Percentiles rank a stretch among this genome's conserved stretches.
phyloP scores from a whole-genome alignment of 2,797 vertebrate genomes.

The Galagoides demidoff region DNA sequence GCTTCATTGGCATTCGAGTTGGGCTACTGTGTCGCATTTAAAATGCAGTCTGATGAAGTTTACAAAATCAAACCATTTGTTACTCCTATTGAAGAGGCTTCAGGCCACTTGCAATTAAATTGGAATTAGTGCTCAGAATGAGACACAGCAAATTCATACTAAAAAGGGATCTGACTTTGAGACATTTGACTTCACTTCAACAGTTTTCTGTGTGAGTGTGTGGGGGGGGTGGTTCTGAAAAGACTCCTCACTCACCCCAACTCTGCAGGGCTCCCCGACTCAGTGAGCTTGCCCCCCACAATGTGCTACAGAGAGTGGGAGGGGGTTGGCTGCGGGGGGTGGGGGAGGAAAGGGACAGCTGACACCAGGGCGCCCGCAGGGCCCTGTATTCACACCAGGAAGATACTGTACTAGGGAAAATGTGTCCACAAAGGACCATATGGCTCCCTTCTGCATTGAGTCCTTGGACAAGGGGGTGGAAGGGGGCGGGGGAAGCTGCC shows the following conservation, averaged over 20 bases:
- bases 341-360: slow-evolving; percentile 57
- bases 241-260: slow-evolving; percentile 45
- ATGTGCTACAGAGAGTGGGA: not conserved
- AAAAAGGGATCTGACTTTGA: slow-evolving; percentile 93
- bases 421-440: slow-evolving; percentile 82
- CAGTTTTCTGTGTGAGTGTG: slow-evolving; percentile 80
- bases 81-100: slow-evolving; percentile 99
- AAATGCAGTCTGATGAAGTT: slow-evolving; percentile 99
- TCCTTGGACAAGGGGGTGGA: slow-evolving; percentile 70
- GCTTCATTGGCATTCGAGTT: slow-evolving; percentile 99
- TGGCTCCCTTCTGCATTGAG: slow-evolving; percentile 80
- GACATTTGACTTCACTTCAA: slow-evolving; percentile 89
- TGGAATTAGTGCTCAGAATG: slow-evolving; percentile 98
- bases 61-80: slow-evolving; percentile 99
- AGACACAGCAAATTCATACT: slow-evolving; percentile 93
- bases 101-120: slow-evolving; percentile 99
- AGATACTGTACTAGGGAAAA: slow-evolving; percentile 76
- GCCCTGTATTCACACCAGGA: slow-evolving; percentile 63
- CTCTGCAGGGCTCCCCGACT: slow-evolving; percentile 54
- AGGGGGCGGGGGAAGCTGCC: slow-evolving; percentile 68
- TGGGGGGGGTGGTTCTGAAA: slow-evolving; percentile 66
- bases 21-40: slow-evolving; percentile 99
- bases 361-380: slow-evolving; percentile 55
- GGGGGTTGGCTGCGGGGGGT: not conserved
- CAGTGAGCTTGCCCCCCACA: not conserved